phyloP scores from a whole-genome alignment of 2,113 vertebrate genomes.

The Larimichthys crocea region DNA sequence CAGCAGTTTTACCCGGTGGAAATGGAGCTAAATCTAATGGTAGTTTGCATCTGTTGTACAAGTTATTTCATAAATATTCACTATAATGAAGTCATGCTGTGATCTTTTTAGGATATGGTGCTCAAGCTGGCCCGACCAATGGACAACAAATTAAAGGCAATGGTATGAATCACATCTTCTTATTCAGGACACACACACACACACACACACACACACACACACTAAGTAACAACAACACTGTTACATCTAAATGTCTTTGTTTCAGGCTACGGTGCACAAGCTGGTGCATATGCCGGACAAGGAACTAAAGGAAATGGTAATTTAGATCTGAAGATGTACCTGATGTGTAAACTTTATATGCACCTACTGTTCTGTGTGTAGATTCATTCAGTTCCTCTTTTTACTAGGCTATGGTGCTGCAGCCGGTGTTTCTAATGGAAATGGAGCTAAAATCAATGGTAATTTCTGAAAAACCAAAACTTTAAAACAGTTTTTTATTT shows the following conservation, averaged over 20 bases:
- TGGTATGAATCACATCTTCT: not conserved
- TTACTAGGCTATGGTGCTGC: constrained; percentile 53
- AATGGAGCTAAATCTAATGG: constrained; percentile 49
- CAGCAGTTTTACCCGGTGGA: constrained; percentile 35
- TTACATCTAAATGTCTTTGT: not conserved
- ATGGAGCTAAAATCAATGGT: constrained; percentile 42
- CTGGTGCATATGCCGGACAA: constrained; percentile 49
- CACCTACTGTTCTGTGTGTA: not conserved
- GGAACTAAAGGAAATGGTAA: constrained; percentile 63
- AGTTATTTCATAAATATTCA: not conserved
- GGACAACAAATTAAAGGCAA: constrained; percentile 69
- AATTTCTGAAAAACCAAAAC: not conserved
- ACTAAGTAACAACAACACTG: not conserved
- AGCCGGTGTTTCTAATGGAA: constrained; percentile 25
- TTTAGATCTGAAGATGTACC: not conserved
- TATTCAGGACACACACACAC: not conserved
- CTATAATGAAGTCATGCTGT: not conserved
- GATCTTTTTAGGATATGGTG: constrained; percentile 57
- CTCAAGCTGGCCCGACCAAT: constrained; percentile 42
- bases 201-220: not conserved
- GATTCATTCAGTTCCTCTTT: not conserved
- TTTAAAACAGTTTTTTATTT: not conserved
- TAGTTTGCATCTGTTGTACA: not conserved
- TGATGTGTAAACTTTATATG: not conserved
- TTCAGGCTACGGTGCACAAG: constrained; percentile 55